A percentile compares a stretch with the other conserved stretches of the same genome.
These are phyloP conservation scores for Apodemus sylvaticus DNA, from an alignment of 2,113 vertebrate genomes.

Conservation along the genomic window DNA sequence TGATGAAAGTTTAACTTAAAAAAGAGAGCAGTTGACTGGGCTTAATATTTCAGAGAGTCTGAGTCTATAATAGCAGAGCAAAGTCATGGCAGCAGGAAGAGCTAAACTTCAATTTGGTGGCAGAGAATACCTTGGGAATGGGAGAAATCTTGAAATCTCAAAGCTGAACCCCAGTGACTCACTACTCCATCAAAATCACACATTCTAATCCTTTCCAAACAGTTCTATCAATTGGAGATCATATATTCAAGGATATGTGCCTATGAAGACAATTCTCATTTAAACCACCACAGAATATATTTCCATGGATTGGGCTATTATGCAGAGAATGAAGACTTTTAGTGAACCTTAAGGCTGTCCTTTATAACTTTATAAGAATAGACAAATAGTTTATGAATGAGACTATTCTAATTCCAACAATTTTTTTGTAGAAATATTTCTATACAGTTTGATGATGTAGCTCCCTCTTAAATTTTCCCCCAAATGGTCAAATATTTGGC, in stretches of 20 bases:
- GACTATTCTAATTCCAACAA: neutral
- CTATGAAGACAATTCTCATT: neutral
- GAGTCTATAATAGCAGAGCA: neutral
- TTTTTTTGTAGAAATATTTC: neutral
- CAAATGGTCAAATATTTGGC: fast-evolving
- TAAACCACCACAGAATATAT: neutral
- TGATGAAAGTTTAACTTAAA: neutral
- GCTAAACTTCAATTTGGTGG: no score
- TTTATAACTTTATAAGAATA: neutral
- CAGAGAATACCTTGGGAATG: neutral
- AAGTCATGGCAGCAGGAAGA: neutral
- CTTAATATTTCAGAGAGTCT: neutral
- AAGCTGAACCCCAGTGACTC: neutral
- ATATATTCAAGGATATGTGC: no score
- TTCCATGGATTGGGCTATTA: conserved; percentile 50
- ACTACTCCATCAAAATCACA: neutral
- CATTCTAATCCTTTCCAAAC: neutral
- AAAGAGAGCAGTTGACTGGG: neutral
- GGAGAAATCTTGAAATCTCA: neutral
- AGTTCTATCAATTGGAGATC: neutral
- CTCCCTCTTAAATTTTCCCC: neutral
- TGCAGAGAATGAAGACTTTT: conserved; percentile 16
- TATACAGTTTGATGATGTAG: neutral
- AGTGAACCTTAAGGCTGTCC: neutral
- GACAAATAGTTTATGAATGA: neutral